Conservation (phyloP, 2,113 vertebrate species). For the Xiphias gladius region DNA sequence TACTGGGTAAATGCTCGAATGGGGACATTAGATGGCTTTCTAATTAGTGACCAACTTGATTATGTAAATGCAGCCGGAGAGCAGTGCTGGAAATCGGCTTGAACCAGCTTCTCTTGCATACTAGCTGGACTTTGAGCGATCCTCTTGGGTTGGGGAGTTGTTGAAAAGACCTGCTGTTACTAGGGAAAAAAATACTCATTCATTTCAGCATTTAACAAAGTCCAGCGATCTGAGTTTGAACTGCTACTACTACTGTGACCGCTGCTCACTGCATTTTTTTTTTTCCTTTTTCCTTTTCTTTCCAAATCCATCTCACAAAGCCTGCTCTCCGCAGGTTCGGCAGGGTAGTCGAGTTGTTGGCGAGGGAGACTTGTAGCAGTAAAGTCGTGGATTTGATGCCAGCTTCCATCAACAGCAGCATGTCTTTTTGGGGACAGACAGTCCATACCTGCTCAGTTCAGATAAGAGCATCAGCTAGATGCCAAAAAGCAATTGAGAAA, state of each 20-base stretch:
- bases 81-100: constrained; percentile 48
- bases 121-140: constrained; percentile 41
- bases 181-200: not conserved
- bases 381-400: constrained; percentile 40
- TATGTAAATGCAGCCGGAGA: constrained; percentile 41
- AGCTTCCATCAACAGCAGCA: not conserved
- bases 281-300: not conserved
- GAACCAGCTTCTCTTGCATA: constrained; percentile 28
- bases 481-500: constrained; percentile 14
- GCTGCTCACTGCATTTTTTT: not conserved
- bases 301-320: constrained; percentile 1
- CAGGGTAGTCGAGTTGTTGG: constrained; percentile 6
- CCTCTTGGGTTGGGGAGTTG: not conserved
- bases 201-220: constrained; percentile 11
- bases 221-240: constrained; percentile 18
- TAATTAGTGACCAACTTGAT: constrained; percentile 46
- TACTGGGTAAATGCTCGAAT: constrained; percentile 33
- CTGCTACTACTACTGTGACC: not conserved
- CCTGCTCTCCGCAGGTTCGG: constrained; percentile 37
- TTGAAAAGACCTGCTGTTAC: constrained; percentile 10
- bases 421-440: not conserved
- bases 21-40: constrained; percentile 47
- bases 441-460: constrained; percentile 47
- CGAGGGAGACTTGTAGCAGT: constrained; percentile 8
- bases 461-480: constrained; percentile 52